These are phyloP conservation scores for Pangasianodon hypophthalmus DNA, from an alignment of 2,113 vertebrate genomes.

Conservation along the genomic window DNA sequence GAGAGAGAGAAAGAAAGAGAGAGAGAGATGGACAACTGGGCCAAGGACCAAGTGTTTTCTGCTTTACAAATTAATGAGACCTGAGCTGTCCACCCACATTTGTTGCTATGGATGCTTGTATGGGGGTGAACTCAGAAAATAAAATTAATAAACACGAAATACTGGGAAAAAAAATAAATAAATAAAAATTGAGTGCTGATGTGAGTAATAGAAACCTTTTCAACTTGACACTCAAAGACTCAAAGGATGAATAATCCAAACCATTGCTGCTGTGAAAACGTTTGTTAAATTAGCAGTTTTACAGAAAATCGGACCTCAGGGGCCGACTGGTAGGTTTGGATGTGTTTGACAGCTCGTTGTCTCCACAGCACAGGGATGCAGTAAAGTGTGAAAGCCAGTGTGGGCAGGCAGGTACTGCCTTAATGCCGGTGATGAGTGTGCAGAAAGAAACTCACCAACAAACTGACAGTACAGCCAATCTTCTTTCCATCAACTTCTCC, in stretches of 20 bases:
- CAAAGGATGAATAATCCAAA: background rate
- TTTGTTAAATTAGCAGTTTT: background rate
- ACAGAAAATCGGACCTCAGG: background rate
- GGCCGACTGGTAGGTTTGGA: background rate
- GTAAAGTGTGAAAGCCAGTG: background rate
- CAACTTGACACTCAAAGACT: background rate
- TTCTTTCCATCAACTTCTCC: slow-evolving; percentile 97
- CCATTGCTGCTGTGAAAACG: background rate
- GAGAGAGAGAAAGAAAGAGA: slow-evolving; percentile 15
- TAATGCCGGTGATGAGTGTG: background rate
- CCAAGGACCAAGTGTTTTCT: slow-evolving; percentile 22
- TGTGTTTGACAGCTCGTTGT: slow-evolving; percentile 16
- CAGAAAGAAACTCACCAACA: slow-evolving; percentile 82
- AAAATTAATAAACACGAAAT: slow-evolving; percentile 4
- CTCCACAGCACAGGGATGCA: background rate
- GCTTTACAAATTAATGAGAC: slow-evolving; percentile 29
- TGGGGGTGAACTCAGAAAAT: slow-evolving; percentile 16
- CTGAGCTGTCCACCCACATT: slow-evolving; percentile 24
- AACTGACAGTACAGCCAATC: slow-evolving; percentile 97
- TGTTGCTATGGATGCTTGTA: slow-evolving; percentile 19
- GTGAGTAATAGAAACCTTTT: background rate
- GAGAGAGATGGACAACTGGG: background rate
- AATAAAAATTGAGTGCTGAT: background rate
- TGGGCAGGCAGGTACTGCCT: slow-evolving; percentile 4
- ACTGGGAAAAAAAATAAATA: background rate